Percentiles rank a stretch among this genome's conserved stretches.
These are phyloP conservation scores for Aporophyla lueneburgensis DNA, from an alignment of 2,888 invertebrate species.

Conservation along the genomic window DNA sequence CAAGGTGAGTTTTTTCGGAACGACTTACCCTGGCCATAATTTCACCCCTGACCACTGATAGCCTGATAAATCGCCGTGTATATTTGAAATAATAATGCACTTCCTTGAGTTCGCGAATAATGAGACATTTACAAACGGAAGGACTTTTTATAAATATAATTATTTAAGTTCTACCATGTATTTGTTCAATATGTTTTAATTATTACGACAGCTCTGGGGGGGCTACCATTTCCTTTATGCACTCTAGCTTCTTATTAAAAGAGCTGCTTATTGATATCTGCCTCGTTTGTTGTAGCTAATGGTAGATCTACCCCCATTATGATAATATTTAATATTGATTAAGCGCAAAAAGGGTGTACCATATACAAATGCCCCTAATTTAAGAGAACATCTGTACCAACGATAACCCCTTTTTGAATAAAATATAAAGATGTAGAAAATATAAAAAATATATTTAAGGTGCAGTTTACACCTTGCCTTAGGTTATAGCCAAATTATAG, in stretches of 20 bases:
- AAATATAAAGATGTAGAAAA: constrained; percentile 29
- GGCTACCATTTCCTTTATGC: not conserved
- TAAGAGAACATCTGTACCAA: constrained; percentile 20
- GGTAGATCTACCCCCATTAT: not conserved
- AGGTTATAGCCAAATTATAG: constrained; percentile 56
- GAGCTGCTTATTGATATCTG: constrained; percentile 20
- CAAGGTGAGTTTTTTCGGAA: too few relatives aligned
- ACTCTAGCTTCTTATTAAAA: not conserved
- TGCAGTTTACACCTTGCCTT: constrained; percentile 47
- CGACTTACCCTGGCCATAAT: too few relatives aligned
- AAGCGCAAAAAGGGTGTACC: constrained; percentile 23
- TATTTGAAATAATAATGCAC: not conserved
- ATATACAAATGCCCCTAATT: constrained; percentile 30
- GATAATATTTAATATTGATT: constrained; percentile 6
- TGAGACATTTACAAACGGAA: not conserved
- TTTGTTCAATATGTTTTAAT: constrained; percentile 2
- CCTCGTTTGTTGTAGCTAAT: not conserved
- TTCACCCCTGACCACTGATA: too few relatives aligned
- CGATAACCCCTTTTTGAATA: constrained; percentile 21
- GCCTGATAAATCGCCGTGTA: too few relatives aligned
- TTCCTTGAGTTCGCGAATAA: constrained; percentile 6
- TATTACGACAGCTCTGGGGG: not conserved
- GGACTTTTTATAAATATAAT: not conserved
- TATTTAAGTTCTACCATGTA: not conserved
- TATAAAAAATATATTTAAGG: constrained; percentile 34